Base-by-base conservation (phyloP, 2,113 vertebrate genomes). In the Carassius auratus region DNA sequence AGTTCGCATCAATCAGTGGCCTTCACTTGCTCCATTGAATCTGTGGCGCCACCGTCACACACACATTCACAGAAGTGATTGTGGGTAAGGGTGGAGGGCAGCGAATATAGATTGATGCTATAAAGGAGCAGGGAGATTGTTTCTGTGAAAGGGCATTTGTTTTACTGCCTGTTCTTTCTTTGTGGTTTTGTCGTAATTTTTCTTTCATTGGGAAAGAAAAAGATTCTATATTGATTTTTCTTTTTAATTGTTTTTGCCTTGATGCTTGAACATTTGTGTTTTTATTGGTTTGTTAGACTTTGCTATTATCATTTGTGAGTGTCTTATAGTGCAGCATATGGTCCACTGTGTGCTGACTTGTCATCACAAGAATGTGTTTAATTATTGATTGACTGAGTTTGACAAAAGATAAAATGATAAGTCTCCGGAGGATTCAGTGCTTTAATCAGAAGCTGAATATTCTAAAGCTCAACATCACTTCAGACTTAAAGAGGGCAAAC, bases 51-150 rank as follows among this genome's bases (percentile, higher is more conserved):
- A 66, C 30, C n/a, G 36, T 59, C 36, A 50, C 19, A 64, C 15
- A 76, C 23, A 10, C 59, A 64, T 76, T 52, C n/a, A 52, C 50
- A 55, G 21, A 78, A 15, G 61, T 68, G 21, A 79, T 79, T 6
- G 21, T 62, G 77, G 36, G 13, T 12, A 80, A n/a, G 33, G 59
- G 30, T 45, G n/a, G n/a, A 80, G 42, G 14, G 38, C 57, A 80
- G 26, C 15, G 3, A 64, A 80, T 80, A 80, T 80, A 80, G 59
- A 80, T 80, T 80, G 59, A 30, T 64, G 57, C 59, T 64, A 80
- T 64, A 80, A 80, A 26, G 36, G 59, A 64, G 10, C 77, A 19
- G 36, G 36, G 59, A 48, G 38, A 80, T 80, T 45, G 59, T 62
- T 80, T 80, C 15, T 26, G 38, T 48, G 48, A 64, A 48, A 80